phyloP scores from a whole-genome alignment of 2,113 vertebrate species.

The Vombatus ursinus region DNA sequence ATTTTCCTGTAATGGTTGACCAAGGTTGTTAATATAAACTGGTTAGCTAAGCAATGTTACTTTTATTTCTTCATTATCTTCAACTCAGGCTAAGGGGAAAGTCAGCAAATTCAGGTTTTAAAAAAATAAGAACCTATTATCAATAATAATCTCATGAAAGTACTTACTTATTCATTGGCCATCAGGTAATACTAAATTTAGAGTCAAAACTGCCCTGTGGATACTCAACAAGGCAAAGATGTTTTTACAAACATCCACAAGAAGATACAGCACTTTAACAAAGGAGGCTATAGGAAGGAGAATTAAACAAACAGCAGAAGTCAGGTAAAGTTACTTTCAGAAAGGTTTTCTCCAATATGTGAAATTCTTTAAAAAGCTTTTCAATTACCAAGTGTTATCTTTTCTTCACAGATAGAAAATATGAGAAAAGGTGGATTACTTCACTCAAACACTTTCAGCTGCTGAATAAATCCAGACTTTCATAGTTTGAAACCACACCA shows the following conservation, averaged over 20 bases:
- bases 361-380: slow-evolving; percentile 37
- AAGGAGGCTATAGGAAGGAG: slow-evolving; percentile 1
- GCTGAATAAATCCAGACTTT: slow-evolving; percentile 25
- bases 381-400: slow-evolving; percentile 24
- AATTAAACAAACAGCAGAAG: slow-evolving; percentile 25
- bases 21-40: slow-evolving; percentile 33
- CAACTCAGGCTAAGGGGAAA: slow-evolving; percentile 11
- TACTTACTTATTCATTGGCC: slow-evolving; percentile 32
- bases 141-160: neutral
- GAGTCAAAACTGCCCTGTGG: slow-evolving; percentile 12
- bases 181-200: neutral
- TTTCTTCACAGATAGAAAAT: slow-evolving; percentile 36
- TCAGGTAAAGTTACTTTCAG: slow-evolving; percentile 30
- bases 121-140: slow-evolving; percentile 18
- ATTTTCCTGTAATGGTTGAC: slow-evolving; percentile 34
- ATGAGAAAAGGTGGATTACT: neutral
- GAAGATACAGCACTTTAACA: slow-evolving; percentile 38
- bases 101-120: slow-evolving; percentile 31
- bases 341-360: slow-evolving; percentile 38
- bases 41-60: neutral
- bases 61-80: neutral
- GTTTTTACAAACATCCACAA: slow-evolving; percentile 3
- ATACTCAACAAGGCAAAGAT: slow-evolving; percentile 25
- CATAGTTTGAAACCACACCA: neutral
- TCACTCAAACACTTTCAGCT: neutral